phyloP scores from a whole-genome alignment of 1,140 invertebrate genomes.

The Phocides pigmalion region DNA sequence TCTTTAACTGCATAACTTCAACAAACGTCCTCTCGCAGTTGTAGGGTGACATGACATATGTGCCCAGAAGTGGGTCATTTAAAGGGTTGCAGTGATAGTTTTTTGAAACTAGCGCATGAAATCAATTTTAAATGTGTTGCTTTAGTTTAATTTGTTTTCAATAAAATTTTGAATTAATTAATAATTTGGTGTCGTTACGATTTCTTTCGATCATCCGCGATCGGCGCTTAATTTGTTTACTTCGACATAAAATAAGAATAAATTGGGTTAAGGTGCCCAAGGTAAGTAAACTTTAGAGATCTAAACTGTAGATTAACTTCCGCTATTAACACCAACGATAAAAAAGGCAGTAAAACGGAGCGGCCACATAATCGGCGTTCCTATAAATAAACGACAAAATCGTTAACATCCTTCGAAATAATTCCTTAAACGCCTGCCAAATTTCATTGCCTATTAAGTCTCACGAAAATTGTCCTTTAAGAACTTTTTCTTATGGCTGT shows the following conservation, averaged over 20 bases:
- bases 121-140: not conserved
- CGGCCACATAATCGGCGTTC: conserved; percentile 41
- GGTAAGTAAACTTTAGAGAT: conserved; percentile 33
- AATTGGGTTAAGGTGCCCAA: conserved; percentile 32
- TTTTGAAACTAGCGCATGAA: too few relatives aligned
- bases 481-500: conserved; percentile 71
- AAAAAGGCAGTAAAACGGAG: conserved; percentile 53
- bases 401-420: conserved; percentile 56
- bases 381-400: conserved; percentile 51
- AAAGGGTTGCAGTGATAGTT: too few relatives aligned
- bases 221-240: conserved; percentile 31
- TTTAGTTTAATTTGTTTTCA: not conserved
- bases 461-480: conserved; percentile 77
- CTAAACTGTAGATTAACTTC: conserved; percentile 44
- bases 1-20: too few relatives aligned
- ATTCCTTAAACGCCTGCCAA: conserved; percentile 70
- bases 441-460: conserved; percentile 70
- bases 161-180: conserved; percentile 16
- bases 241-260: conserved; percentile 28
- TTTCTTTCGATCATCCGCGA: conserved; percentile 7
- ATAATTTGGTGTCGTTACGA: not conserved
- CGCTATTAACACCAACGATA: conserved; percentile 44
- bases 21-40: too few relatives aligned
- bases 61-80: too few relatives aligned
- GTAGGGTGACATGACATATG: too few relatives aligned